These are phyloP conservation scores for Triops longicaudatus DNA, from an alignment of 1,140 invertebrate species.

Conservation along the genomic window DNA sequence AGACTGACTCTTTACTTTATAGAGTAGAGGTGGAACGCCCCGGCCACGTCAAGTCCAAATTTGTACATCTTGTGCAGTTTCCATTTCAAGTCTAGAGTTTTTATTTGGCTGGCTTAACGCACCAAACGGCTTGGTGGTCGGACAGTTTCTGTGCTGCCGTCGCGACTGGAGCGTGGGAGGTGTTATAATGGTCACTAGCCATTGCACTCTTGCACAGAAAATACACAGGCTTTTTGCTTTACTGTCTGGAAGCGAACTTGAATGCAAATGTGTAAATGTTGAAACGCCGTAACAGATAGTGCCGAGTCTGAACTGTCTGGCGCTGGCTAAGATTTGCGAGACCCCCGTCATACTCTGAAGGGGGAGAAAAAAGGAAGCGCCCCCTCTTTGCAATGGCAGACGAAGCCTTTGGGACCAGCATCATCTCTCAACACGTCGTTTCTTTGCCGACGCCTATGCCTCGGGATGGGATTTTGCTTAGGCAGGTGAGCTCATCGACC, in stretches of 20 bases:
- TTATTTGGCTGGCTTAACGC: not conserved
- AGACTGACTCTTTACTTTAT: too few relatives aligned
- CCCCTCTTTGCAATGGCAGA: not conserved
- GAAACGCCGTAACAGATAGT: not conserved
- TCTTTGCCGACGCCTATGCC: constrained; percentile 6
- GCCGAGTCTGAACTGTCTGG: not conserved
- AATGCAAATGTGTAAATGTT: constrained; percentile 3
- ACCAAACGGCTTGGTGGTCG: not conserved
- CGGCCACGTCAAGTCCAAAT: not conserved
- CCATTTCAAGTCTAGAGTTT: not conserved
- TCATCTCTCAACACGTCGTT: not conserved
- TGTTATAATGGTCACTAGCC: constrained; percentile 5
- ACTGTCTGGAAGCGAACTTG: not conserved
- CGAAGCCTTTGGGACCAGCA: not conserved
- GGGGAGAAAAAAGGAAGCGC: not conserved
- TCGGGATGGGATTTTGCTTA: constrained; percentile 7
- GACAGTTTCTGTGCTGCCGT: not conserved
- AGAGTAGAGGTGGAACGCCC: not conserved
- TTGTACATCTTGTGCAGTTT: not conserved
- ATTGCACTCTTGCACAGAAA: not conserved
- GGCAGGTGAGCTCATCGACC: constrained; percentile 9
- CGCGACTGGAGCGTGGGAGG: constrained; percentile 4
- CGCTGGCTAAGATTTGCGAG: not conserved
- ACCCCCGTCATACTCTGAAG: not conserved
- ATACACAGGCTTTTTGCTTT: not conserved